phyloP scores from a whole-genome alignment of 2,888 invertebrate species.

The Hyposoter dolosus region DNA sequence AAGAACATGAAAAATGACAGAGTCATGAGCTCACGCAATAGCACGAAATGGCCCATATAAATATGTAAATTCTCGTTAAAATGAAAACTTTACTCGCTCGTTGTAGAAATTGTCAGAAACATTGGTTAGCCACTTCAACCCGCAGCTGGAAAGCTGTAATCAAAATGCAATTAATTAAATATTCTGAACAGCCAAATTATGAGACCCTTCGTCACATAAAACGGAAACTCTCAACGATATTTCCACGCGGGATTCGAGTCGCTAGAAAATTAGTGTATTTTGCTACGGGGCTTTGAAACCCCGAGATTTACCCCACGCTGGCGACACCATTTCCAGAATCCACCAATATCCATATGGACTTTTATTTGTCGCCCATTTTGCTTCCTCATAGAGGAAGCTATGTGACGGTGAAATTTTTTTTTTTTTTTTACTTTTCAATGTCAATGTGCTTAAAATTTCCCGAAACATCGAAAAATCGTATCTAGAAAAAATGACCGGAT shows the following conservation, averaged over 20 bases:
- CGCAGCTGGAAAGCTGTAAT: conserved; percentile 27
- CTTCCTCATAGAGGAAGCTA: too few relatives aligned
- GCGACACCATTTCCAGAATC: conserved; percentile 29
- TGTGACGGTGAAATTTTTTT: too few relatives aligned
- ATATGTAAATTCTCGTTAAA: conserved; percentile 23
- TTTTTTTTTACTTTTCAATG: too few relatives aligned
- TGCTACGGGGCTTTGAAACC: background rate
- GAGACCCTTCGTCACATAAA: conserved; percentile 28
- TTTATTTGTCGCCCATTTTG: background rate
- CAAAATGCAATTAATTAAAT: conserved; percentile 58
- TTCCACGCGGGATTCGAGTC: conserved; percentile 8
- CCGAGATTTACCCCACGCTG: background rate
- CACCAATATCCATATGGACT: background rate
- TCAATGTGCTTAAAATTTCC: too few relatives aligned
- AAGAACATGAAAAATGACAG: background rate
- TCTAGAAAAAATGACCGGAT: too few relatives aligned
- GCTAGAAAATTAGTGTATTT: background rate
- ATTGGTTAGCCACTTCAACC: conserved; percentile 3
- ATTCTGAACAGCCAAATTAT: conserved; percentile 22
- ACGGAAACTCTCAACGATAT: conserved; percentile 23
- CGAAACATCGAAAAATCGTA: too few relatives aligned
- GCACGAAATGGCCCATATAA: background rate
- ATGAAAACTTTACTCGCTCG: conserved; percentile 8
- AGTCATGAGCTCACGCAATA: background rate
- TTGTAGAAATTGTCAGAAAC: conserved; percentile 34